phyloP scores from a whole-genome alignment of 2,797 vertebrate species.

The Vespertilio murinus region DNA sequence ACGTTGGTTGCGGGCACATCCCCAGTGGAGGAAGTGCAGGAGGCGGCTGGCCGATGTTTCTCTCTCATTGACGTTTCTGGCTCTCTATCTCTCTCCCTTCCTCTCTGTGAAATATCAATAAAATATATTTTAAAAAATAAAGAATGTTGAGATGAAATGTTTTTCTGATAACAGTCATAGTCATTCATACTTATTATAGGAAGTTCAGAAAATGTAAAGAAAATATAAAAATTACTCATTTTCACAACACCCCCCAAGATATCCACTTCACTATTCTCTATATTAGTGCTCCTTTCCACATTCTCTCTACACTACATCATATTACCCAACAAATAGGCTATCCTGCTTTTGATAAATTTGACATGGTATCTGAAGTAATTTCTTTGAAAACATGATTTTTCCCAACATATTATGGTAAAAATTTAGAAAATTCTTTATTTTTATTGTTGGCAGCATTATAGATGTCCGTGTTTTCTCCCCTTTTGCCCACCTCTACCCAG shows the following conservation, averaged over 20 bases:
- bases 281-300: background rate
- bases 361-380: background rate
- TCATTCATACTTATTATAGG: background rate
- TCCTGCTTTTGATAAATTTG: background rate
- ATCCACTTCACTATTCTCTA: background rate
- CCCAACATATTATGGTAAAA: background rate
- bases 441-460: background rate
- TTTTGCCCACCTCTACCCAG: background rate
- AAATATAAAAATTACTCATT: background rate
- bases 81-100: too few relatives aligned
- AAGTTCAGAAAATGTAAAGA: background rate
- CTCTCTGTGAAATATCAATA: too few relatives aligned
- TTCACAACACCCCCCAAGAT: background rate
- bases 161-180: background rate
- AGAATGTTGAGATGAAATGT: background rate
- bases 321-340: background rate
- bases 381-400: background rate
- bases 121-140: too few relatives aligned
- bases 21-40: too few relatives aligned
- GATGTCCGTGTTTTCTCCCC: background rate
- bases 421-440: background rate
- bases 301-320: background rate
- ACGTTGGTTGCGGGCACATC: too few relatives aligned
- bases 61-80: too few relatives aligned
- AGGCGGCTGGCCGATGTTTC: too few relatives aligned